Conservation (phyloP, 2,113 vertebrate genomes). For the Notarius lentiginosus region DNA sequence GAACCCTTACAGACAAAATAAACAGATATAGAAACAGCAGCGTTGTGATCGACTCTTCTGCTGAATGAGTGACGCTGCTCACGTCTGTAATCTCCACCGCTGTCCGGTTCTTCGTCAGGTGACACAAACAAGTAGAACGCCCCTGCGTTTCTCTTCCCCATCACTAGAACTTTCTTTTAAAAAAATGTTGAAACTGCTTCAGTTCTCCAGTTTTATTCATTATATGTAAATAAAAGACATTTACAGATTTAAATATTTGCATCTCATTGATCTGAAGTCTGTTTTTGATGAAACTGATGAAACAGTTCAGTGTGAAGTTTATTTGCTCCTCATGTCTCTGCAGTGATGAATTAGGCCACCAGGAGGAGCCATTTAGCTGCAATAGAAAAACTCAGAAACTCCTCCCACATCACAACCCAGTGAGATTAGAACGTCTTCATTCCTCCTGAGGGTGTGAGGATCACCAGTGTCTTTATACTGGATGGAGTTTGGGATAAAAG, state of each 20-base stretch:
- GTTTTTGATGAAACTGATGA: constrained; percentile 66
- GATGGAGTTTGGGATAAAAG: neutral
- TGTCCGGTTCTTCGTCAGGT: neutral
- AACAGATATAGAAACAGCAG: neutral
- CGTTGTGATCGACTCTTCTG: neutral
- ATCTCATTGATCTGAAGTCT: constrained; percentile 63
- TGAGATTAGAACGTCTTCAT: too few relatives aligned
- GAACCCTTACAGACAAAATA: neutral
- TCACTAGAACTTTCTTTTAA: neutral
- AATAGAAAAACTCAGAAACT: constrained; percentile 19
- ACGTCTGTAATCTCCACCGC: neutral
- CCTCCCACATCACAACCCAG: constrained; percentile 28
- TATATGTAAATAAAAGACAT: constrained; percentile 63
- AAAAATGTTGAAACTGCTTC: constrained; percentile 4
- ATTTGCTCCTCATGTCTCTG: neutral
- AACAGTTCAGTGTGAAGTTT: neutral
- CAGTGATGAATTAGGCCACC: constrained; percentile 41
- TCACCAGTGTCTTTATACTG: neutral
- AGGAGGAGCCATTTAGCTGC: constrained; percentile 50
- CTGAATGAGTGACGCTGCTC: constrained; percentile 33
- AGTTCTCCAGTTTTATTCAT: constrained; percentile 58
- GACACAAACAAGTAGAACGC: neutral
- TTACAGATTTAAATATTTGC: constrained; percentile 69
- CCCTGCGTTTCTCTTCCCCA: constrained; percentile 11
- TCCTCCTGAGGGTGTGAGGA: neutral